Evolutionary conservation across 2,888 invertebrate genomes (phyloP).

Genomic region (Creontiades dilutus): DNA sequence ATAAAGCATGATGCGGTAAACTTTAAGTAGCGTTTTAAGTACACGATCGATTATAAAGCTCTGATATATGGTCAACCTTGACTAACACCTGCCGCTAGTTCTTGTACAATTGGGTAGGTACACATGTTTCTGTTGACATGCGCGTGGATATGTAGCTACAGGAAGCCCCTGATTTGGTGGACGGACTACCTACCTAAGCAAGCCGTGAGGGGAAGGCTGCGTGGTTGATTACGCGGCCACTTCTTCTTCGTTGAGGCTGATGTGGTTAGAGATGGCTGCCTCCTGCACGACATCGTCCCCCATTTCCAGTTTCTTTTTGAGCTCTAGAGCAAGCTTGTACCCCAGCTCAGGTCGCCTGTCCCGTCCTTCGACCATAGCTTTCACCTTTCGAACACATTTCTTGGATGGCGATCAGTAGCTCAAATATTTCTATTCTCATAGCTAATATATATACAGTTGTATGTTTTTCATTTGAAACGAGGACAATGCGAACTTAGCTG

Average conservation of each 20-base stretch:
- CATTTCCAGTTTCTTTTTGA: slow-evolving; percentile 79
- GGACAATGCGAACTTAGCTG: too few species aligned
- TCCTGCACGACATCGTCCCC: not conserved
- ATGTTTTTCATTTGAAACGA: too few species aligned
- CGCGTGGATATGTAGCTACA: slow-evolving; percentile 1
- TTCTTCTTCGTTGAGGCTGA: slow-evolving; percentile 52
- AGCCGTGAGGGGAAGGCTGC: not conserved
- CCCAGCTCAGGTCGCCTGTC: slow-evolving; percentile 93
- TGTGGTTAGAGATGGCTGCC: slow-evolving; percentile 32
- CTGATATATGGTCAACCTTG: not conserved
- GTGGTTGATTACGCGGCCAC: slow-evolving; percentile 44
- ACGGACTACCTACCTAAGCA: not conserved
- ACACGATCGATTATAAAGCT: not conserved
- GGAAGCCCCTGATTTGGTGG: slow-evolving; percentile 8
- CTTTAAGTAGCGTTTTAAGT: slow-evolving; percentile 5
- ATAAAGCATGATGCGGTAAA: not conserved
- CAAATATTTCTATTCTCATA: too few species aligned
- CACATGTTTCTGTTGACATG: not conserved
- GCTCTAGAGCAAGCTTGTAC: slow-evolving; percentile 91
- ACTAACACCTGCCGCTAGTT: not conserved
- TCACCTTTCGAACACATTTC: slow-evolving; percentile 81
- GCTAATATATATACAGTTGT: too few species aligned
- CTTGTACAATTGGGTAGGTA: not conserved
- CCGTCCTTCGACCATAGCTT: slow-evolving; percentile 91
- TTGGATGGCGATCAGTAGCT: not conserved